Conservation (phyloP, 2,113 vertebrate genomes). For the Sebastes schlegelii region DNA sequence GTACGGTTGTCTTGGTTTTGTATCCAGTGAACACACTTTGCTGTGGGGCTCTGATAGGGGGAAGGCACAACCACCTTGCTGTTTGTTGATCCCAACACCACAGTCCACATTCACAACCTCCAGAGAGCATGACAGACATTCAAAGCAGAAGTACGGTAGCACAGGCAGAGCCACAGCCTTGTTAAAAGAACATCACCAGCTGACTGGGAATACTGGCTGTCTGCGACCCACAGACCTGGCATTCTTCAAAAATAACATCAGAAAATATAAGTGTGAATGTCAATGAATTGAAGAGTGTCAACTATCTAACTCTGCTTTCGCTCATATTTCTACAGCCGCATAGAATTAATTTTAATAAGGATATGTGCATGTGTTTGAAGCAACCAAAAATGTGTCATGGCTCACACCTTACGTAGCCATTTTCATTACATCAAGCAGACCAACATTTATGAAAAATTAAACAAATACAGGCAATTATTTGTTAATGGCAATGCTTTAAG, state of each 20-base stretch:
- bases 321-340: background rate
- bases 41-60: background rate
- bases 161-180: background rate
- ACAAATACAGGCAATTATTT: background rate
- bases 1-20: background rate
- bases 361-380: background rate
- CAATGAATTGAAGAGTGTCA: background rate
- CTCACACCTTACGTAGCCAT: background rate
- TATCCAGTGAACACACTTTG: slow-evolving; percentile 11
- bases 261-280: background rate
- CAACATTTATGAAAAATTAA: background rate
- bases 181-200: slow-evolving; percentile 15
- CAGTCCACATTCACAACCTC: slow-evolving; percentile 19
- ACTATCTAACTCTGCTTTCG: background rate
- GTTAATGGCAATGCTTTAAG: background rate
- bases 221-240: background rate
- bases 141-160: slow-evolving; percentile 9
- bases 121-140: slow-evolving; percentile 38
- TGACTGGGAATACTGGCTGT: slow-evolving; percentile 17
- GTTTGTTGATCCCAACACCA: slow-evolving; percentile 21
- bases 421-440: background rate
- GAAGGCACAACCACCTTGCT: slow-evolving; percentile 6
- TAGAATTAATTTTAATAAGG: background rate
- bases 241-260: slow-evolving; percentile 11
- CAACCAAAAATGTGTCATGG: background rate